Evolutionary conservation across 2,113 vertebrate genomes (phyloP), one percentile per base, ranked within the genome.

Genomic region (Delphinapterus leucas): DNA sequence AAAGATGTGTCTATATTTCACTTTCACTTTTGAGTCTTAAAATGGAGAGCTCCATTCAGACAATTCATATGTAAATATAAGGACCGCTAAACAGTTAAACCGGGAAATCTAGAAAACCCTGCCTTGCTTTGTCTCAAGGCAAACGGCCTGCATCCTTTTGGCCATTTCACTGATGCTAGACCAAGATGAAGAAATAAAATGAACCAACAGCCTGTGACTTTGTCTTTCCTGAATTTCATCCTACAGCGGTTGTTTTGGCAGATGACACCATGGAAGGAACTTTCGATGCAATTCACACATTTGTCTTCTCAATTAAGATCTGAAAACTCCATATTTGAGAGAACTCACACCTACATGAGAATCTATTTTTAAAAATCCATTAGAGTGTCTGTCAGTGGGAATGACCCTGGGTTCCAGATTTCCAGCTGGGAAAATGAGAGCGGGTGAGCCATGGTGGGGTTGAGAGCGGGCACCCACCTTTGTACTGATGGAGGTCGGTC

Each of bases 401-500:
- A 18, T 0, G 0, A n/a, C 15, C n/a, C 8, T 17, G n/a, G 73
- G 31, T 12, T 76, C 58, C 67, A 31, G n/a, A n/a, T 33, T 73
- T 33, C 25, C n/a, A 31, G 44, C n/a, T 3, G 1, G 28, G 38
- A 31, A 80, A 23, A 26, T 0, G 36, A 63, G 33, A 6, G 4
- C 55, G 58, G 41, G 47, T 0, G 0, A 0, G 44, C 8, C 12
- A 1, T 0, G 12, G n/a, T 1, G 3, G 33, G 21, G 49, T 21
- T 0, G 36, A 63, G 33, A 6, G 4, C 60, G 61, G 41, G 47
- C 4, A 88, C 99, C 96, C 33, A 99, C 99, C 99, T 99, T 99
- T 99, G 98, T 99, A 99, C 92, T 99, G 98, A 95, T 99, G 99
- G 93, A 99, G 98, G 98, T 99, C 99, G 3, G 99, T 99, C 88